Base-by-base conservation (phyloP, 2,888 invertebrate species). In the Tetanocera ferruginea region DNA sequence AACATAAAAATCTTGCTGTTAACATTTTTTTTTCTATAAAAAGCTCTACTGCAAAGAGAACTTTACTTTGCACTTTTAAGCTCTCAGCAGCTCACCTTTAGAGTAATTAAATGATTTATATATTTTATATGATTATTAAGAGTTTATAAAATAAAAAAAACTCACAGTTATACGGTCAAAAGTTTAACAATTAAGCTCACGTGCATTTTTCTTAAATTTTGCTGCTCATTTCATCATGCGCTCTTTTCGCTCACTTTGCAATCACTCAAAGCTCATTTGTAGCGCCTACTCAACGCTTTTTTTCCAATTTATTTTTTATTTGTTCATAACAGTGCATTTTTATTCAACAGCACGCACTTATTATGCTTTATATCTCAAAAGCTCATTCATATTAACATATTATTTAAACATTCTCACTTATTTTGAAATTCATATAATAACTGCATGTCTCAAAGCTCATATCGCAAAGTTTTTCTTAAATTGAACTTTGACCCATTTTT, bases 401-500 rank as follows among this genome's bases (percentile, higher is more conserved):
- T 66, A 37, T 34, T 0, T 49, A 51, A 69, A 78, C 80, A 70
- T 78, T 62, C 64, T 79, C 72, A 73, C 72, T 74, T 72, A 76
- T 70, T 70, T 28, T 73, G 73, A 69, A 43, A 51, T 69, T 73
- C 28, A 11, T 23, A 14, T 19, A n/a, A n/a, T n/a, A 6, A 55
- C n/a, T 11, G 43, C 43, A 43, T 43, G 31, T 25, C 51, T 51
- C 28, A 69, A 69, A 5, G 69, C 51, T 51, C 51, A 51, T 28
- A 23, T 14, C 34, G n/a, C 23, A 34, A n/a, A 19, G 19, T 60
- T 57, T 34, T 6, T 43, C 8, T 8, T 25, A 70, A 19, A 67
- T 37, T 67, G 23, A 69, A 69, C 69, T 69, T 69, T 69, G 87
- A 86, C 87, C 87, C 87, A 88, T 87, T 88, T 86, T 88, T 88